These are phyloP conservation scores for Pseudonaja textilis DNA, from an alignment of 2,113 vertebrate genomes.

Conservation along the genomic window DNA sequence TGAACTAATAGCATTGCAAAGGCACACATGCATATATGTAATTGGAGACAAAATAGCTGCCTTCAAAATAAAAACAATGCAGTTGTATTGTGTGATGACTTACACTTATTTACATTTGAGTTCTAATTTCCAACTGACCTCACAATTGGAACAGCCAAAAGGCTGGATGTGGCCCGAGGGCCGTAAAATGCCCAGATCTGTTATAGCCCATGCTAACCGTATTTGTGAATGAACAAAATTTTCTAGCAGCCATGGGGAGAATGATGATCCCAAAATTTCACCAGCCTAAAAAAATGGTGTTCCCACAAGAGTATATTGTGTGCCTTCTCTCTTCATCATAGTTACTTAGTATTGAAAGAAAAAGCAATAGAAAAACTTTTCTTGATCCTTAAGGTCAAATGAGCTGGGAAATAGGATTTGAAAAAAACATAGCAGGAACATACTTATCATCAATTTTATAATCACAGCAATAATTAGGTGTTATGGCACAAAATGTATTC, in stretches of 20 bases:
- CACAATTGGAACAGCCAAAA: neutral
- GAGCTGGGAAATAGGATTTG: neutral
- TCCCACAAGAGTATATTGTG: neutral
- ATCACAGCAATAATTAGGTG: neutral
- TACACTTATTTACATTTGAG: neutral
- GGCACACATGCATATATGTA: neutral
- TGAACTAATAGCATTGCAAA: neutral
- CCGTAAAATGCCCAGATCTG: neutral
- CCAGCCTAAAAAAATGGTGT: neutral
- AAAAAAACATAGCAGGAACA: neutral
- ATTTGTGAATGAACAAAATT: neutral
- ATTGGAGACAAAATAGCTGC: neutral
- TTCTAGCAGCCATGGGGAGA: neutral
- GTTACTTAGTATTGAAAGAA: neutral
- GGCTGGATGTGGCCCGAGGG: neutral
- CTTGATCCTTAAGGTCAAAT: neutral
- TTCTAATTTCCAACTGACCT: neutral
- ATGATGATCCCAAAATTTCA: neutral
- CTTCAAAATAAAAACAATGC: neutral
- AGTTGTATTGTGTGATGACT: neutral
- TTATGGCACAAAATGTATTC: neutral
- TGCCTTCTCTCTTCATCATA: neutral
- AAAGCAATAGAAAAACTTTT: neutral
- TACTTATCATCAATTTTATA: neutral
- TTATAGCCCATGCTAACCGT: neutral